Evolutionary conservation across 2,113 vertebrate genomes (phyloP), one percentile per base, ranked within the genome.

Genomic region (Eonycteris spelaea): DNA sequence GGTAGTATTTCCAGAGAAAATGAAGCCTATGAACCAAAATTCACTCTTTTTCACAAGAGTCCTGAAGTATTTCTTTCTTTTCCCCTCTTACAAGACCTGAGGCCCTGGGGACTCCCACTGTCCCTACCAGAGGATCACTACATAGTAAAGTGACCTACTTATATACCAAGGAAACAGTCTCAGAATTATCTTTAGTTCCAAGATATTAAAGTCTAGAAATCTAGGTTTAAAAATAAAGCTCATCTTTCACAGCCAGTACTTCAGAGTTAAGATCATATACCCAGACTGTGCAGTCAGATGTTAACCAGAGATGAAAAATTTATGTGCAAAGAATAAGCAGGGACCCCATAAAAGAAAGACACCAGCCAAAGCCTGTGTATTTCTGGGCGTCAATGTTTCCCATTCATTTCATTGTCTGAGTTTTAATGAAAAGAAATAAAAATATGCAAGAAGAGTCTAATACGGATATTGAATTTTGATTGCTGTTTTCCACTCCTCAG

Each of bases 401-500:
- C 11, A 2, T 59, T 68, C 65, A 90, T 63, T 75, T 96, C 70
- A 75, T 33, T 94, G 40, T 68, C 75, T 92, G 74, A 53, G 33
- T 70, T 75, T 78, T 48, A 89, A 86, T 67, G 21, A 21, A 90
- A 90, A 91, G 22, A 75, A 94, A 82, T 67, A 9, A 78, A 94
- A 96, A 28, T 77, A 18, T 11, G 2, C 74, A 61, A 33, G 18
- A 63, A 95, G 40, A 67, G 77, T 22, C 75, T 38, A 77, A 35
- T 28, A 68, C 94, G 61, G 40, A 70, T 33, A 61, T 0, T 88
- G 61, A 89, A 94, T 85, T 77, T 84, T 40, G 22, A 92, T 80
- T 38, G 71, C n/a, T 94, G 12, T 83, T 88, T 97, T 92, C 73
- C 26, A 85, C 43, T 88, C 75, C 68, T 92, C 21, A 22, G 48